Conservation (phyloP, 2,113 vertebrate genomes). For the Azemiops feae region DNA sequence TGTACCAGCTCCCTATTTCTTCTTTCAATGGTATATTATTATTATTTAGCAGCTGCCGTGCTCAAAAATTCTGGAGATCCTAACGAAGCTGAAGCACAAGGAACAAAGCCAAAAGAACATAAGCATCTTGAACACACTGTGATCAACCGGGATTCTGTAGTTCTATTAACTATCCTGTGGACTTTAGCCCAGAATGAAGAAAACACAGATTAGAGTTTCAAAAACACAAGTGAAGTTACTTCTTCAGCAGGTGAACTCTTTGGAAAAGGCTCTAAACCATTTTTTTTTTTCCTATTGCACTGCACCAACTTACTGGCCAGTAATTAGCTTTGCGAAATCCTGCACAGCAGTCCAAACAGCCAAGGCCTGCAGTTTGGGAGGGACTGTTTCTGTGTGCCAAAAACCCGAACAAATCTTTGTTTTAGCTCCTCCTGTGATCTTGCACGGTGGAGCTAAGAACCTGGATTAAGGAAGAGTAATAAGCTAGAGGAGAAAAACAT, state of each 20-base stretch:
- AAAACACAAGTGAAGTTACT: not conserved
- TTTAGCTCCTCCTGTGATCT: conserved; percentile 57
- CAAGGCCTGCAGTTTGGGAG: conserved; percentile 47
- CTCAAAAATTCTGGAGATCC: not conserved
- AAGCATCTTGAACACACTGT: not conserved
- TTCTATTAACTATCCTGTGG: not conserved
- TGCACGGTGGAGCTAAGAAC: conserved; percentile 59
- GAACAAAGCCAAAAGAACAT: not conserved
- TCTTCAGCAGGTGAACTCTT: conserved; percentile 33
- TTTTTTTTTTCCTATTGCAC: not conserved
- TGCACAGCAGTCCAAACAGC: conserved; percentile 45
- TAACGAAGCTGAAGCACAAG: not conserved
- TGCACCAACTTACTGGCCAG: conserved; percentile 50
- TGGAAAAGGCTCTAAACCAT: conserved; percentile 3
- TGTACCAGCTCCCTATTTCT: not conserved
- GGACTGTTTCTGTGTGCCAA: conserved; percentile 46
- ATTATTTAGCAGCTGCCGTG: not conserved
- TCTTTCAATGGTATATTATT: not conserved
- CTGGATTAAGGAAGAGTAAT: conserved; percentile 60
- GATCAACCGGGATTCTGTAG: not conserved
- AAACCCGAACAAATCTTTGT: conserved; percentile 49
- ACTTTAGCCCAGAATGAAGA: not conserved
- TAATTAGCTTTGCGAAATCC: conserved; percentile 48
- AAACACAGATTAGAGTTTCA: not conserved
- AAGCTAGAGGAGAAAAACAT: conserved; percentile 27